phyloP scores from a whole-genome alignment of 2,888 invertebrate genomes.

The Conistra vaccinii region DNA sequence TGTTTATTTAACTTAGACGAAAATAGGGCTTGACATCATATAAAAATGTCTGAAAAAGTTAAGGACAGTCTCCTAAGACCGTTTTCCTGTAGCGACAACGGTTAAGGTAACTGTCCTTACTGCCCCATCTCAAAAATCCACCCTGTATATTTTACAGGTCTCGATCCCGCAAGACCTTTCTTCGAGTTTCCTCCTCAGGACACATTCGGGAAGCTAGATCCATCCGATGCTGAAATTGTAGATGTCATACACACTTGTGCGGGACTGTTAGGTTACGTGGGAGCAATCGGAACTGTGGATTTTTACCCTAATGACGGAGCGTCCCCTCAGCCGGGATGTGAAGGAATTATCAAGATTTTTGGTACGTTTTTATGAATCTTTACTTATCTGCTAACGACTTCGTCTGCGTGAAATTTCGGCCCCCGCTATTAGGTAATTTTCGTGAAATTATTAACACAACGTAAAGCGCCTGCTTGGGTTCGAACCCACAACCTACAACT shows the following conservation, averaged over 20 bases:
- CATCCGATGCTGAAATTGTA: constrained; percentile 11
- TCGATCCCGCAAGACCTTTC: constrained; percentile 19
- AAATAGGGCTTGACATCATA: too few species aligned
- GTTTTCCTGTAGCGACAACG: too few species aligned
- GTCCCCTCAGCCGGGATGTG: constrained; percentile 10
- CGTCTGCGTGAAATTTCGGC: too few species aligned
- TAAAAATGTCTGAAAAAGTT: too few species aligned
- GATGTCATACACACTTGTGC: constrained; percentile 25
- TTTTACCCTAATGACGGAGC: not conserved
- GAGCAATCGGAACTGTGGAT: constrained; percentile 14
- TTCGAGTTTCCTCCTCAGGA: not conserved
- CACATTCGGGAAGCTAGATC: not conserved
- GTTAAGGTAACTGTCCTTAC: too few species aligned
- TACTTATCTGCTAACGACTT: not conserved
- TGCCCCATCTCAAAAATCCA: too few species aligned
- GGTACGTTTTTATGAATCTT: not conserved
- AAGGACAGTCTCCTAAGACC: too few species aligned
- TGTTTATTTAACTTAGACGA: too few species aligned
- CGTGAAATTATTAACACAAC: too few species aligned
- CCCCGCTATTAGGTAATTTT: too few species aligned
- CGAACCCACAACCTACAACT: too few species aligned
- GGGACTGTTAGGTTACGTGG: not conserved
- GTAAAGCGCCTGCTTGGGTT: too few species aligned
- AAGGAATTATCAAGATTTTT: accelerated
- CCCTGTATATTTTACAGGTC: not conserved